Percentiles rank a stretch among this genome's conserved stretches.
These are phyloP conservation scores for Andrena dorsata DNA, from an alignment of 2,888 invertebrate species.

Conservation along the genomic window DNA sequence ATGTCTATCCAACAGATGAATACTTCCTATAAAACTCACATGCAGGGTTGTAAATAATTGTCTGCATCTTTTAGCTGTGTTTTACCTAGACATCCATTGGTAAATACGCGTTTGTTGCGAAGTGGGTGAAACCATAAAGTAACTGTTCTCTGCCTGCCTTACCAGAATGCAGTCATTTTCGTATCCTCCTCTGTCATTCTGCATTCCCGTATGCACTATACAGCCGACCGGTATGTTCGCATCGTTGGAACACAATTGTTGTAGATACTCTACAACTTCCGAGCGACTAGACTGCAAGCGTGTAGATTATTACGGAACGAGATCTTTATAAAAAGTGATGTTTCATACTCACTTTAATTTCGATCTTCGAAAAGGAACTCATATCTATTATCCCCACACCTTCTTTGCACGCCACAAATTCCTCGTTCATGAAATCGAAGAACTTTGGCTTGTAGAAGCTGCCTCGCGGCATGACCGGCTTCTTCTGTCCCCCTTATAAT, in stretches of 20 bases:
- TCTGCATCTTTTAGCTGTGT: background rate
- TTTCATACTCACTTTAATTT: constrained; percentile 87
- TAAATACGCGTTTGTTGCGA: constrained; percentile 91
- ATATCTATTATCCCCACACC: constrained; percentile 92
- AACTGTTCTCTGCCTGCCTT: constrained; percentile 88
- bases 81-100: constrained; percentile 88
- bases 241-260: constrained; percentile 89
- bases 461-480: constrained; percentile 87
- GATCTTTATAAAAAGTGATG: background rate
- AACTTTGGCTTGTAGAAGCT: constrained; percentile 90
- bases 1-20: constrained; percentile 84
- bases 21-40: background rate
- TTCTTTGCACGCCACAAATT: constrained; percentile 91
- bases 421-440: constrained; percentile 89
- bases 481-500: constrained; percentile 84
- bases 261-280: constrained; percentile 88
- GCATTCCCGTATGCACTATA: constrained; percentile 90
- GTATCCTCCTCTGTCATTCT: constrained; percentile 89
- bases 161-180: constrained; percentile 92
- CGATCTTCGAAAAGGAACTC: constrained; percentile 92
- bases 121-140: constrained; percentile 92
- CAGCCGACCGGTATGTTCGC: constrained; percentile 88
- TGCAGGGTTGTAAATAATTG: background rate
- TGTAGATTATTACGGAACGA: constrained; percentile 5
- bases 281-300: constrained; percentile 86